Conservation (phyloP, 1,140 invertebrate genomes). For the Capitella teleta region DNA sequence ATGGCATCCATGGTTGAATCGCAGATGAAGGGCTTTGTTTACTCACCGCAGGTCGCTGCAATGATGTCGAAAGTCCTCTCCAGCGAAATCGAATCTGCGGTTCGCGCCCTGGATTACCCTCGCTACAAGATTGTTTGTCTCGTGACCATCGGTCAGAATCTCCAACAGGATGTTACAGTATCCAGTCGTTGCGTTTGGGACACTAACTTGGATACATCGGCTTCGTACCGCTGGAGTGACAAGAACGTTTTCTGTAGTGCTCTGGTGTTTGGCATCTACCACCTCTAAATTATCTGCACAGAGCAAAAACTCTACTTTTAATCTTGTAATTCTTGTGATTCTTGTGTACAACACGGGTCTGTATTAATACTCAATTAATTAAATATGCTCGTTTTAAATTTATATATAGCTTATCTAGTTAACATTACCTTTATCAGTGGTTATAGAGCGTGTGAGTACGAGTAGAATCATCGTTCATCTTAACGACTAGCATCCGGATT, state of each 20-base stretch:
- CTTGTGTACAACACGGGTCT: too few relatives aligned
- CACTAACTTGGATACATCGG: neutral
- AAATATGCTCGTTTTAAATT: too few relatives aligned
- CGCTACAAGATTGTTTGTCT: neutral
- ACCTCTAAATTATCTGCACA: too few relatives aligned
- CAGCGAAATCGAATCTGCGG: neutral
- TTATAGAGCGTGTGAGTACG: too few relatives aligned
- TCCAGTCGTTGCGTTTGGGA: neutral
- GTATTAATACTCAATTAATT: too few relatives aligned
- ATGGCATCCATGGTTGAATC: too few relatives aligned
- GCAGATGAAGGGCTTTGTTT: neutral
- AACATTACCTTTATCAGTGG: too few relatives aligned
- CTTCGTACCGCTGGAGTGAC: neutral
- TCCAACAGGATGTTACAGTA: neutral
- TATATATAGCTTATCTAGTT: too few relatives aligned
- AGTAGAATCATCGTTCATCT: too few relatives aligned
- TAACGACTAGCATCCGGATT: too few relatives aligned
- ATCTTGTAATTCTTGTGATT: too few relatives aligned
- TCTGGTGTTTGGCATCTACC: neutral
- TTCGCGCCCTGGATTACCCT: neutral
- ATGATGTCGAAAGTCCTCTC: neutral
- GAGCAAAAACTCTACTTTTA: too few relatives aligned
- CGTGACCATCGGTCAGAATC: neutral
- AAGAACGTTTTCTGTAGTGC: neutral
- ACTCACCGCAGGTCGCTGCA: neutral